These are phyloP conservation scores for Kryptolebias ocellatus DNA, from an alignment of 2,797 vertebrate species.

Conservation along the genomic window DNA sequence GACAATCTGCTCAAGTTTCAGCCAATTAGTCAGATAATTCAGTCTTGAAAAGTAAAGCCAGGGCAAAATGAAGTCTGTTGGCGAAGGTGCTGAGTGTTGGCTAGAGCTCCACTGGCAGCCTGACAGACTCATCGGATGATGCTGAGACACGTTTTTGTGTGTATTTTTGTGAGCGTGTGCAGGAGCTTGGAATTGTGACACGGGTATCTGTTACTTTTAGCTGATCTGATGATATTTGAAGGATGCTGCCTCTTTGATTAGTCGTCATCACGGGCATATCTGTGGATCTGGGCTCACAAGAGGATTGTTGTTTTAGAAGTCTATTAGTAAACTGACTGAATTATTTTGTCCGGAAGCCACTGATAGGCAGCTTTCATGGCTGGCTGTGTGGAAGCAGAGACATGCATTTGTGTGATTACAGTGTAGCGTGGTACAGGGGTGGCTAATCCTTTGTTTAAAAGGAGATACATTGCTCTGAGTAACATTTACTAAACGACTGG, in stretches of 20 bases:
- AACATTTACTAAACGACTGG: constrained; percentile 6
- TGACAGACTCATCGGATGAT: constrained; percentile 62
- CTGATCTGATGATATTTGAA: constrained; percentile 74
- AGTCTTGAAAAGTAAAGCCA: constrained; percentile 73
- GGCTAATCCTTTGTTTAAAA: background rate
- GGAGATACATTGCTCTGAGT: background rate
- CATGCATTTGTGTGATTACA: constrained; percentile 25
- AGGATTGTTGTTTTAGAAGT: constrained; percentile 69
- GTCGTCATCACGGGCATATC: constrained; percentile 59
- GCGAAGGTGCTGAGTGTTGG: constrained; percentile 69
- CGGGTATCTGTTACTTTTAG: constrained; percentile 69
- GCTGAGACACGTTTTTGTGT: constrained; percentile 30
- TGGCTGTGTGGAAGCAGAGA: constrained; percentile 14
- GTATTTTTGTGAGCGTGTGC: constrained; percentile 8
- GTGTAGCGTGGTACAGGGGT: constrained; percentile 1
- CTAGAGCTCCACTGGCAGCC: constrained; percentile 68
- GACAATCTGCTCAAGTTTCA: constrained; percentile 73
- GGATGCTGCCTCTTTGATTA: constrained; percentile 71
- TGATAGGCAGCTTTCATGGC: constrained; percentile 48
- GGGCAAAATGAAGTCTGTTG: constrained; percentile 72
- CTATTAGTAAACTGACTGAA: constrained; percentile 48
- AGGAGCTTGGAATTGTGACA: constrained; percentile 39
- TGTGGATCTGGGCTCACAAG: constrained; percentile 66
- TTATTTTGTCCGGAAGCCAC: constrained; percentile 50
- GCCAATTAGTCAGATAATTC: constrained; percentile 78